Percentiles rank a stretch among this genome's conserved stretches.
These are phyloP conservation scores for Laticauda colubrina DNA, from an alignment of 2,113 vertebrate species.

Conservation along the genomic window DNA sequence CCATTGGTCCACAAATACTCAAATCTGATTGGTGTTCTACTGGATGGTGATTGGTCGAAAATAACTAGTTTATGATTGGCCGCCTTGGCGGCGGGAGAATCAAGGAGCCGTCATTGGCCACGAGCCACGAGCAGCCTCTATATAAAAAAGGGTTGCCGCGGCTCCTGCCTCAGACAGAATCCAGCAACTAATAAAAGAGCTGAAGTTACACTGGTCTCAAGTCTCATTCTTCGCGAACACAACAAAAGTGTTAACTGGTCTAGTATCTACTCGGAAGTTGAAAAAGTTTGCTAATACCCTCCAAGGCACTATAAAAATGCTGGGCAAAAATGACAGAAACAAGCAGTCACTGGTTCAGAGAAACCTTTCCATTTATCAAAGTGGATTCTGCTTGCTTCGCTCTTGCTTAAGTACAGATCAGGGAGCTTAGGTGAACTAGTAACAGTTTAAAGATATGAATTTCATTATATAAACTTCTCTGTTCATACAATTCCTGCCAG, in stretches of 20 bases:
- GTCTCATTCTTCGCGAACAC: not conserved
- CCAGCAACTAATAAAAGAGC: too few species aligned
- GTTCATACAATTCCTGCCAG: not conserved
- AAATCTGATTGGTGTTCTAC: too few species aligned
- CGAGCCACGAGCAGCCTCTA: too few species aligned
- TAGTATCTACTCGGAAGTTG: not conserved
- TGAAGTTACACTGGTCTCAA: too few species aligned
- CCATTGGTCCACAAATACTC: too few species aligned
- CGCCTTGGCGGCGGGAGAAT: too few species aligned
- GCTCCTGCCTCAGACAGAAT: too few species aligned
- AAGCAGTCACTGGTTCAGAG: not conserved
- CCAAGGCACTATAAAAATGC: not conserved
- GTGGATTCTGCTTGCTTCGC: not conserved
- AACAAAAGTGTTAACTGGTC: not conserved
- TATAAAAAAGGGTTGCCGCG: too few species aligned
- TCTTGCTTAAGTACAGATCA: not conserved
- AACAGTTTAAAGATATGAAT: not conserved
- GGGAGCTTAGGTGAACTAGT: not conserved
- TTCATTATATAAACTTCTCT: not conserved
- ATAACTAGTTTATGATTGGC: too few species aligned
- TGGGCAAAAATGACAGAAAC: not conserved
- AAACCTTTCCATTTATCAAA: not conserved
- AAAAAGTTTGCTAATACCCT: not conserved
- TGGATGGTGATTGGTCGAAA: too few species aligned
- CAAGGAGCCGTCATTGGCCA: too few species aligned